Conservation (phyloP, 2,888 invertebrate genomes). For the Ichneumoninae sp. region DNA sequence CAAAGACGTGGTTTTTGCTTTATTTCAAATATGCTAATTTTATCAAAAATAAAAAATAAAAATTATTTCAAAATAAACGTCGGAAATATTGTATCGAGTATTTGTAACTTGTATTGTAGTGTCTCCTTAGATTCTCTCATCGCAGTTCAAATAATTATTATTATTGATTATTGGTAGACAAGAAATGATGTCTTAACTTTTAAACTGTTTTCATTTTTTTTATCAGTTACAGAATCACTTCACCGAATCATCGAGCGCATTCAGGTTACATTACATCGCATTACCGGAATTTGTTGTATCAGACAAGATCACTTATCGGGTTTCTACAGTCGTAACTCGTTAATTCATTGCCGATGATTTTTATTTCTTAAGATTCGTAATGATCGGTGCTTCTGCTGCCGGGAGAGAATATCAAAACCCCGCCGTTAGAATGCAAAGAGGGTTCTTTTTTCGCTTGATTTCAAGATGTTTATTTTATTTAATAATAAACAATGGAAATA, state of each 20-base stretch:
- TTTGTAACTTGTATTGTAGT: too few species aligned
- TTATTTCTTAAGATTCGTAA: slow-evolving; percentile 61
- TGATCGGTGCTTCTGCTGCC: slow-evolving; percentile 42
- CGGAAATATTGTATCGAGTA: too few species aligned
- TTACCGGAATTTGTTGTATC: neutral
- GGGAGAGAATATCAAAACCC: slow-evolving; percentile 48
- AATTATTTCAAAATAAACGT: too few species aligned
- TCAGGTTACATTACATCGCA: neutral
- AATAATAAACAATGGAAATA: too few species aligned
- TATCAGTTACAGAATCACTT: slow-evolving; percentile 1
- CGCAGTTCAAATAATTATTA: too few species aligned
- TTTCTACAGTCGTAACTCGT: slow-evolving; percentile 32
- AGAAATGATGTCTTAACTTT: neutral
- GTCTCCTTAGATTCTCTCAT: too few species aligned
- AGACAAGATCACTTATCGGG: neutral
- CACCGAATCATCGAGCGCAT: neutral
- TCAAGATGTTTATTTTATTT: too few species aligned
- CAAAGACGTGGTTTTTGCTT: too few species aligned
- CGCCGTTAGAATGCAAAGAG: slow-evolving; percentile 57
- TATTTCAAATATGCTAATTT: too few species aligned
- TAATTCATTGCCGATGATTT: slow-evolving; percentile 37
- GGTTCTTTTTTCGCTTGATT: too few species aligned
- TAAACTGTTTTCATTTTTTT: neutral
- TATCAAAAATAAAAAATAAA: too few species aligned
- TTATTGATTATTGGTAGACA: neutral